These are phyloP conservation scores for Mus pahari DNA, from an alignment of 2,113 vertebrate genomes.

Conservation along the genomic window DNA sequence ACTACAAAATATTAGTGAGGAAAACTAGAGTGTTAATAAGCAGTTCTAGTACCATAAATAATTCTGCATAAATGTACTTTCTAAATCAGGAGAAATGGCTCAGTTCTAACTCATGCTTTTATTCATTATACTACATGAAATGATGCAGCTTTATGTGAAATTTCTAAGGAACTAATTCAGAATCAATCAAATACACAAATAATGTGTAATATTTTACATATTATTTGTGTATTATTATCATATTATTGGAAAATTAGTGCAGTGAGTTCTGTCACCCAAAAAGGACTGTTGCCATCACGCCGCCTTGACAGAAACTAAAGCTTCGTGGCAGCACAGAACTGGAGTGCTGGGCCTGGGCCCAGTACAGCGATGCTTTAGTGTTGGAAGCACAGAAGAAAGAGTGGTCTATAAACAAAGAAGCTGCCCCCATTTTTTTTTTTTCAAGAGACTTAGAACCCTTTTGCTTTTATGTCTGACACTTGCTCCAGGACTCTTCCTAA, in stretches of 20 bases:
- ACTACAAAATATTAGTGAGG: not conserved
- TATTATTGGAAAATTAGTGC: not conserved
- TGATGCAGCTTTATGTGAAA: not conserved
- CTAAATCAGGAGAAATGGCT: not conserved
- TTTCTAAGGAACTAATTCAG: conserved; percentile 27
- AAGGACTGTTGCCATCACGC: not conserved
- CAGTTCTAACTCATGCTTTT: conserved; percentile 3
- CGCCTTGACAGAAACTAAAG: conserved; percentile 10
- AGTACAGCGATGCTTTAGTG: conserved; percentile 79
- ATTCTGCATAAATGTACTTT: conserved; percentile 19
- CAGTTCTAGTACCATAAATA: not conserved
- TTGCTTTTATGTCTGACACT: conserved; percentile 84
- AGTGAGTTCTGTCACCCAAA: not conserved
- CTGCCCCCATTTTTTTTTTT: conserved; percentile 64
- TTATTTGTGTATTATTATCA: too few species aligned
- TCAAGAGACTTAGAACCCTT: conserved; percentile 81
- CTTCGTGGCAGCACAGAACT: conserved; percentile 67
- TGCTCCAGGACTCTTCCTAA: conserved; percentile 81
- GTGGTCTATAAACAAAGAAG: conserved; percentile 83
- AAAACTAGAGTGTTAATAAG: conserved; percentile 12
- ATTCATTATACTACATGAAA: not conserved
- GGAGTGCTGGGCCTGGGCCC: conserved; percentile 75
- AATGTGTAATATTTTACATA: not conserved
- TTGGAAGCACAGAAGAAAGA: conserved; percentile 82
- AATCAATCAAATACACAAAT: conserved; percentile 51